Evolutionary conservation across 1,140 invertebrate species (phyloP), one percentile per base, ranked within the genome.

Genomic region (Microplitis mediator): DNA sequence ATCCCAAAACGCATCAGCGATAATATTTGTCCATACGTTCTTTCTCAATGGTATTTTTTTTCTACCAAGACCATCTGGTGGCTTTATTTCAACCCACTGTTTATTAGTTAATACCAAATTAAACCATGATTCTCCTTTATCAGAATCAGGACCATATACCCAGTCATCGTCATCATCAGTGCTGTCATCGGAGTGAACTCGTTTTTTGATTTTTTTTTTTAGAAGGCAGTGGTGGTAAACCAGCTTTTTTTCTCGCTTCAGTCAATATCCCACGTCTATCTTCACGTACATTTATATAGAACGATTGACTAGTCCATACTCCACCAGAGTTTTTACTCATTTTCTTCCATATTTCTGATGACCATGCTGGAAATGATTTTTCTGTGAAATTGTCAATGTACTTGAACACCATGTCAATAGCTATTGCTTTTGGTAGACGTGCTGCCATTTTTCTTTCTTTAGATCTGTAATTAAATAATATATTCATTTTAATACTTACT

Each of bases 61-160:
- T n/a, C 8, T 0, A 8, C 9, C 9, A 9, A 5, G 13, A 50
- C 9, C 36, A 3, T 66, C 63, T 3, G 6, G 36, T 11, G 71
- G 62, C 34, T 72, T 72, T 13, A 72, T 72, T 4, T 45, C 54
- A 5, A 13, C 5, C 63, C 71, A 72, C 32, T 72, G 14, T 36
- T 72, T 13, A 13, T 58, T 6, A 16, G 65, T 68, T 9, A 69
- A 32, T 4, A 45, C 4, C 45, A 72, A 72, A 52, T 72, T 63
- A 32, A 72, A 72, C 4, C 11, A 65, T 32, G 34, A 62, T 52
- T 34, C 35, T 23, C 23, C 23, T 69, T 35, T 34, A 36, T 52
- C 34, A 56, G 23, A 13, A 11, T 14, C 34, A 60, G 13, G 39
- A 6, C 51, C 11, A 4, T 71, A 16, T n/a, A 34, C 14, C 4